Base-by-base conservation (phyloP, 37 sponge, comb jelly and placozoan genomes). In the Cliona cf. orientalis region DNA sequence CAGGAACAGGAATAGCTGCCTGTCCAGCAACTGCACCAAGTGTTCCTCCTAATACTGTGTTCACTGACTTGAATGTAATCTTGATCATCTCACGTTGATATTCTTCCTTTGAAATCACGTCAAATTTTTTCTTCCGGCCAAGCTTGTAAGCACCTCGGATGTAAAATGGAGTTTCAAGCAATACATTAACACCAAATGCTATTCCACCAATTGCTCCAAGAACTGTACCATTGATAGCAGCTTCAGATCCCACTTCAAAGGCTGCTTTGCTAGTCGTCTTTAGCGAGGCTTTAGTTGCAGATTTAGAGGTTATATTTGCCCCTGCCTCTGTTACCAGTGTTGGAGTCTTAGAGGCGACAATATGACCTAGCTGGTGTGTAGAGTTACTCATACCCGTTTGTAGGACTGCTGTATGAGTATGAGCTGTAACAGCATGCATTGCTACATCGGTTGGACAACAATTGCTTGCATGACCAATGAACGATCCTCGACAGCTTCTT, bases 1-100 rank as follows among this genome's bases (percentile, higher is more conserved):
- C 26, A 61, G 83, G 83, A 26, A 82, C 37, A 38, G 83, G 83
- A 22, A 82, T 73, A 0, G 56, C 83, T 0, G 46, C 49, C 36
- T 82, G 83, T 28, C 83, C 83, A 29, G 65, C 0, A 3, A 73
- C 36, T n/a, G 74, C 83, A 39, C 83, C 83, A 2, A 49, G 65
- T 42, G 68, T 43, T 36, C 35, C 74, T 12, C 83, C 83, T 36
- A 49, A 34, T 21, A 73, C 74, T 3, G 66, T 64, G 36, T 34
- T 67, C 2, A 53, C 53, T 38, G 74, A 63, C 22, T 5, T 63
- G 35, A 73, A 45, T 3, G 68, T 34, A 37, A 67, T 35, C 25
- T 66, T 43, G 67, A 67, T 57, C 19, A 79, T 23, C 17, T 55
- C 66, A 9, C 63, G 43, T 62, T 82, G 62, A 65, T 73, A 82